A percentile compares a stretch with the other conserved stretches of the same genome.
phyloP scores from a whole-genome alignment of 2,113 vertebrate species.

The Nymphicus hollandicus region DNA sequence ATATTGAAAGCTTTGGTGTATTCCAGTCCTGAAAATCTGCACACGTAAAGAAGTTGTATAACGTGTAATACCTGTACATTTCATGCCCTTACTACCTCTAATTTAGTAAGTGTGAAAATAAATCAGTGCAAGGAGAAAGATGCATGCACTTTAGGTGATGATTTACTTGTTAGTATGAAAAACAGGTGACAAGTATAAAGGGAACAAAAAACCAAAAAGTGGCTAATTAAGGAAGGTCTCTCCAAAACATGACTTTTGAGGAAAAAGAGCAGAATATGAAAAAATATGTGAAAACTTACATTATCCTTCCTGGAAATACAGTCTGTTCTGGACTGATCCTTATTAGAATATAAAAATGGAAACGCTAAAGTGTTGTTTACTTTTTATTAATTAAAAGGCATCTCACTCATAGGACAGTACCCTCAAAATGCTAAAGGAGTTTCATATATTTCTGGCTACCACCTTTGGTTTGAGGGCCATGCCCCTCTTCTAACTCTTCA shows the following conservation, averaged over 20 bases:
- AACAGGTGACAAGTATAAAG: fast-evolving
- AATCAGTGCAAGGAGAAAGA: neutral
- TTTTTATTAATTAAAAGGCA: neutral
- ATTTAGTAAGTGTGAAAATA: neutral
- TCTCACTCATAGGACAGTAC: neutral
- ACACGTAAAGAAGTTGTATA: neutral
- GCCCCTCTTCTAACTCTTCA: neutral
- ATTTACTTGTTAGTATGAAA: neutral
- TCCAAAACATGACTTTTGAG: neutral
- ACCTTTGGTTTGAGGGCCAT: neutral
- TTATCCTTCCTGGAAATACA: neutral
- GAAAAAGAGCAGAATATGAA: neutral
- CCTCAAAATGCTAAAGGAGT: neutral
- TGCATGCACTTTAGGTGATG: neutral
- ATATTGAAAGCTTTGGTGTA: neutral
- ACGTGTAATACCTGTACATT: neutral
- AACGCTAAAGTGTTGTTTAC: neutral
- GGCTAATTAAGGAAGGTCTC: neutral
- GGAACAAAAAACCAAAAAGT: neutral
- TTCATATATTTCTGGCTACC: neutral
- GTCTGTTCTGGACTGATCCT: neutral
- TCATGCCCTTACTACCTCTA: neutral
- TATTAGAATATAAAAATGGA: neutral
- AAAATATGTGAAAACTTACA: neutral
- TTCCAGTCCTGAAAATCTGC: neutral